Evolutionary conservation across 2,113 vertebrate genomes (phyloP).

Genomic region (Psilopsiagon aurifrons): DNA sequence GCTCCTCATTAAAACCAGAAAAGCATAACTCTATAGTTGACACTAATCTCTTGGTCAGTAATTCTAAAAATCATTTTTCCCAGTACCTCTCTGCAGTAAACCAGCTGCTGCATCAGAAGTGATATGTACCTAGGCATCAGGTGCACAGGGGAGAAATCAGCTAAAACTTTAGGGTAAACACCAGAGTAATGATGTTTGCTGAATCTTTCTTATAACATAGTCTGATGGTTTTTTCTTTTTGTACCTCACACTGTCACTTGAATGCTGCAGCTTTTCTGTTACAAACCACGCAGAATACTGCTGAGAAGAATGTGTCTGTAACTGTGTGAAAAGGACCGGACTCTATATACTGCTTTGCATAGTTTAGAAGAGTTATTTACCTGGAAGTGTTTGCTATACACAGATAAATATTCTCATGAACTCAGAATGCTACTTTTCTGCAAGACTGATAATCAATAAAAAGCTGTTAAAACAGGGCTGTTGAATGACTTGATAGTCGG

Average conservation of each 20-base stretch:
- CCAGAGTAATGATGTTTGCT: background rate
- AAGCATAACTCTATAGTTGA: background rate
- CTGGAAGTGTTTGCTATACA: background rate
- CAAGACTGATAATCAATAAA: background rate
- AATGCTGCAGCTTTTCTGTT: background rate
- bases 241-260: background rate
- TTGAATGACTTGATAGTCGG: background rate
- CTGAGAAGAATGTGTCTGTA: background rate
- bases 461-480: background rate
- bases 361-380: background rate
- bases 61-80: background rate
- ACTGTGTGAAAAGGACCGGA: background rate
- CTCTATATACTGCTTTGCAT: background rate
- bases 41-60: background rate
- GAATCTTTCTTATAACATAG: background rate
- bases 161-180: background rate
- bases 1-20: background rate
- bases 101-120: background rate
- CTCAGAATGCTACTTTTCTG: background rate
- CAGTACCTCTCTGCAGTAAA: background rate
- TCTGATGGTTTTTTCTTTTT: background rate
- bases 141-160: background rate
- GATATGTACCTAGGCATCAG: background rate
- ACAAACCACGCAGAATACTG: background rate
- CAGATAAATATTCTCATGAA: background rate